Evolutionary conservation across 2,113 vertebrate species (phyloP).

Genomic region (Microtus montanus): DNA sequence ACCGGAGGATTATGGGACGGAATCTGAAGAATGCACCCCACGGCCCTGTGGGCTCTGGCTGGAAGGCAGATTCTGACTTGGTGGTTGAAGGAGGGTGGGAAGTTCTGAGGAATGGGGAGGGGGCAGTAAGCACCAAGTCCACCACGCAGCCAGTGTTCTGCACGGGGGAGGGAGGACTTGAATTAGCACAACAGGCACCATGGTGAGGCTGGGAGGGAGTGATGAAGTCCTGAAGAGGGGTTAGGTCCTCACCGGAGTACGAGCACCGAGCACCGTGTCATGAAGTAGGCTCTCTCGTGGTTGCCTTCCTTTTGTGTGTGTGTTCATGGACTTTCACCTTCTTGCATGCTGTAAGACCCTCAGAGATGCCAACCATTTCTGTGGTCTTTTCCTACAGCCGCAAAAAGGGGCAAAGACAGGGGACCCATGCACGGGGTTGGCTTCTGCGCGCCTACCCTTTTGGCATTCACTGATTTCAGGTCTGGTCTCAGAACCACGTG

Average conservation of each 20-base stretch:
- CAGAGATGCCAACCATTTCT: neutral
- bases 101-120: neutral
- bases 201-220: neutral
- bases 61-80: neutral
- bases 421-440: neutral
- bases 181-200: neutral
- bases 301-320: neutral
- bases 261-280: neutral
- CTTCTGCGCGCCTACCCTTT: neutral
- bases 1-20: neutral
- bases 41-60: neutral
- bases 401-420: neutral
- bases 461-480: neutral
- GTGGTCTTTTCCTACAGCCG: neutral
- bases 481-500: neutral
- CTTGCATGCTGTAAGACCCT: neutral
- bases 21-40: neutral
- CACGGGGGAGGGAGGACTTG: neutral
- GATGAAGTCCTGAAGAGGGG: neutral
- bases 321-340: neutral
- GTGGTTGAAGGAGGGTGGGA: neutral
- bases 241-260: neutral
- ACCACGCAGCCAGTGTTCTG: too few relatives aligned
- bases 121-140: neutral
- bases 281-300: neutral